Base-by-base conservation (phyloP, 2,113 vertebrate species). In the Oreotrochilus melanogaster region DNA sequence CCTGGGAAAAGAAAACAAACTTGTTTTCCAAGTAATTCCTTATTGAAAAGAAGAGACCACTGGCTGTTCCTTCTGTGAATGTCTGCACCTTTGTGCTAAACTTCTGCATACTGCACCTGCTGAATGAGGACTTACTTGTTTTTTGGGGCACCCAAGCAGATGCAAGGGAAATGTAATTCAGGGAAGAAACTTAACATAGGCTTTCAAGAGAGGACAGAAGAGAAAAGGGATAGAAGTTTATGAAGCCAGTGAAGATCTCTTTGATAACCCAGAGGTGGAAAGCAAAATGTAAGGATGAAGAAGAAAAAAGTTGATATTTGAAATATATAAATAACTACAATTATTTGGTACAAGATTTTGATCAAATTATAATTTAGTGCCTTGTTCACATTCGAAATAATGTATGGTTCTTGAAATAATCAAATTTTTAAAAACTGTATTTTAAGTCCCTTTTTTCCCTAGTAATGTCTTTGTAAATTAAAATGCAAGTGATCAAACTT, bases 101-200 rank as follows among this genome's bases (percentile, higher is more conserved):
- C 18, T 50, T 71, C 30, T 56, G 51, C 5, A 3, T 22, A 3
- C 22, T n/a, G 47, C 12, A 3, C 17, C 70, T 67, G 30, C 21
- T 42, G 22, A 54, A 39, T 16, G 51, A 35, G 17, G 1, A 3
- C 27, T 11, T 14, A 27, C 33, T 75, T 45, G 39, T 5, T 28
- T 57, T 16, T 19, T 39, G 45, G 53, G 21, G 1, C 48, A 58
- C 60, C 33, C 17, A 2, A 56, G 17, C 23, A 31, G 0, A 0
- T 12, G 39, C 11, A 33, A 48, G 25, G 50, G 25, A 90, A 78
- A 65, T 4, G 35, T n/a, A 45, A 71, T 0, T 9, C 6, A 54
- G 19, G 17, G 11, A 31, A 37, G 43, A 35, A 80, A 66, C 2
- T 30, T 31, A 66, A 39, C 1, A 5, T 1, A 35, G 18, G 23